Base-by-base conservation (phyloP, 2,888 invertebrate genomes). In the Electrophaes corylata region DNA sequence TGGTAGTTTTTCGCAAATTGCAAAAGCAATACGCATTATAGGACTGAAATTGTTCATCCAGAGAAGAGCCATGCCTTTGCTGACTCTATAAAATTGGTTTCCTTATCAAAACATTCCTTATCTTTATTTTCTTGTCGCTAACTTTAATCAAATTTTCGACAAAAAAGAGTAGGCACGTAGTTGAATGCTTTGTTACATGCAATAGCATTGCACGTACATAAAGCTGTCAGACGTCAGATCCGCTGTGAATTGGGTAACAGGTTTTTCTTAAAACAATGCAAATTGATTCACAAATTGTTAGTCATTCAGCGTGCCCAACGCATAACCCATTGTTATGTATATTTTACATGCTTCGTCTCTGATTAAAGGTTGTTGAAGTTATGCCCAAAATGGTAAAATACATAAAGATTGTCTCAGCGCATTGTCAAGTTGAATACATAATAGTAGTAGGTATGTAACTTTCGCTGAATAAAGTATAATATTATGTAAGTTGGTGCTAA, bases 381-480 rank as follows among this genome's bases (percentile, higher is more conserved):
- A 53, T 45, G 31, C 10, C 33, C 18, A 41, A 33, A 46, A 49
- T 23, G 16, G 31, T 54, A 1, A 26, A 26, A 26, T 26, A 5
- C n/a, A n/a, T n/a, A n/a, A n/a, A n/a, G n/a, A n/a, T n/a, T n/a
- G n/a, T n/a, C n/a, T n/a, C 44, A 37, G 43, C 49, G 49, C 46
- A 53, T 58, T 56, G 50, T 31, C 35, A 26, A 46, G 16, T 52
- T 55, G 47, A 53, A 52, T 20, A 50, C 49, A 20, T 20, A 20
- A 5, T 58, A n/a, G n/a, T n/a, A n/a, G n/a, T n/a, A n/a, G 47
- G 56, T 58, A 60, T 50, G 56, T 35, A 48, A 64, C 60, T 60
- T 51, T 60, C 52, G 20, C 57, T 53, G 50, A 33, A 16, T 37
- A 37, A 43, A 41, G 50, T 47, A 35, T 43, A n/a, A n/a, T n/a